Base-by-base conservation (phyloP, 1,140 invertebrate species). In the Ooceraea biroi region DNA sequence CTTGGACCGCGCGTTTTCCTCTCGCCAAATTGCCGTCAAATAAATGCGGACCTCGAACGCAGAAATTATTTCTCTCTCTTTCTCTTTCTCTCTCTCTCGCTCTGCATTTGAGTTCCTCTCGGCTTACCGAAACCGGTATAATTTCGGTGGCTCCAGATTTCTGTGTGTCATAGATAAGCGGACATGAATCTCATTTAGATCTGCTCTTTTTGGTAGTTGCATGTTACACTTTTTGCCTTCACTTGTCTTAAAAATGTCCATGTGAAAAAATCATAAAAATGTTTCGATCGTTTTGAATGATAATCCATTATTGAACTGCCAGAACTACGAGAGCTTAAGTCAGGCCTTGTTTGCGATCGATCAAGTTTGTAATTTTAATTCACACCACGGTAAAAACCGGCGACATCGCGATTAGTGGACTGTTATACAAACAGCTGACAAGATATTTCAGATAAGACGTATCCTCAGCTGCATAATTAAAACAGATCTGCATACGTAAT, bases 91-190 rank as follows among this genome's bases (percentile, higher is more conserved):
- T 44, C 44, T n/a, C 73, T 52, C 66, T 61, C 11, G 12, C 30
- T 36, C n/a, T 10, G 48, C 46, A 36, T n/a, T 57, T 48, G 61
- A 44, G 27, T 19, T 71, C 80, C 25, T 48, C 58, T 46, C 44
- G 55, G 44, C 58, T 25, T 65, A 63, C 36, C 19, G 27, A 58
- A 76, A 83, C 68, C 69, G 76, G 61, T 80, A 80, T 71, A 61
- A 82, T 82, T 73, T 82, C 78, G 68, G 36, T 74, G 30, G 25
- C 10, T 14, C 36, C 36, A 55, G 17, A 44, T 63, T 77, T 63
- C 36, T 44, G 30, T 83, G 27, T 48, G 14, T 36, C 27, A 57
- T 5, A 25, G 17, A 61, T 36, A 19, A 27, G 66, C 22, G 19
- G 48, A 36, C 22, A 44, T 17, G 22, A 50, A 36, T 25, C 46